These are phyloP conservation scores for Tinea trinotella DNA, from an alignment of 2,888 invertebrate genomes.

Conservation along the genomic window DNA sequence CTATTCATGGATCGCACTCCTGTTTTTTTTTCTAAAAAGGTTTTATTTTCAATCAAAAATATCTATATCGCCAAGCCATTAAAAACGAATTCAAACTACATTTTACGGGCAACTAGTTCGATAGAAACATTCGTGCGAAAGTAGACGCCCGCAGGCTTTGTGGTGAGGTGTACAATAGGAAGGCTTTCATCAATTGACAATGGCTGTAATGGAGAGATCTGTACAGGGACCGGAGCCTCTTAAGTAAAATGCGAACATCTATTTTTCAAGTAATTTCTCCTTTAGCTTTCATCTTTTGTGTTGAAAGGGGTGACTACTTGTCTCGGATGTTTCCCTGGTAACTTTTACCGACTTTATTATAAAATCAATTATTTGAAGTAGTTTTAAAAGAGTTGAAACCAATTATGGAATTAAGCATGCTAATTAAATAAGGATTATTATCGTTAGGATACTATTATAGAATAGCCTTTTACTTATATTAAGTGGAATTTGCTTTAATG, in stretches of 20 bases:
- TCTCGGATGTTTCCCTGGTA: background rate
- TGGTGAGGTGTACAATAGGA: conserved; percentile 16
- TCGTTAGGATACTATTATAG: too few species aligned
- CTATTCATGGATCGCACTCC: too few species aligned
- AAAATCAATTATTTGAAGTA: too few species aligned
- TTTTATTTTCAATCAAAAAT: too few species aligned
- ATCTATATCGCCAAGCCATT: background rate
- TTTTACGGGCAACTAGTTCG: background rate
- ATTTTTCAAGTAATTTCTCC: conserved; percentile 17
- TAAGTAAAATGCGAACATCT: conserved; percentile 13
- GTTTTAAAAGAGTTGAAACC: too few species aligned
- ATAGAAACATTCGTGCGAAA: background rate
- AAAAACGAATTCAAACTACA: background rate
- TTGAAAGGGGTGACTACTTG: background rate
- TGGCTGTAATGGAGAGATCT: conserved; percentile 17
- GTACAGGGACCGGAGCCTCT: conserved; percentile 7
- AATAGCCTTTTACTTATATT: too few species aligned
- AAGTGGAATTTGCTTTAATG: too few species aligned
- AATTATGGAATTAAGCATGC: too few species aligned
- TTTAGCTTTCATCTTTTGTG: background rate
- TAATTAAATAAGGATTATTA: too few species aligned
- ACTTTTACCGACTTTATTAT: background rate
- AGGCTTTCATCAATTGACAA: conserved; percentile 16
- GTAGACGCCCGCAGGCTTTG: conserved; percentile 1
- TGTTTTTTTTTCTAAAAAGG: too few species aligned